These are phyloP conservation scores for Mesocricetus auratus DNA, from an alignment of 2,113 vertebrate genomes.

Conservation along the genomic window DNA sequence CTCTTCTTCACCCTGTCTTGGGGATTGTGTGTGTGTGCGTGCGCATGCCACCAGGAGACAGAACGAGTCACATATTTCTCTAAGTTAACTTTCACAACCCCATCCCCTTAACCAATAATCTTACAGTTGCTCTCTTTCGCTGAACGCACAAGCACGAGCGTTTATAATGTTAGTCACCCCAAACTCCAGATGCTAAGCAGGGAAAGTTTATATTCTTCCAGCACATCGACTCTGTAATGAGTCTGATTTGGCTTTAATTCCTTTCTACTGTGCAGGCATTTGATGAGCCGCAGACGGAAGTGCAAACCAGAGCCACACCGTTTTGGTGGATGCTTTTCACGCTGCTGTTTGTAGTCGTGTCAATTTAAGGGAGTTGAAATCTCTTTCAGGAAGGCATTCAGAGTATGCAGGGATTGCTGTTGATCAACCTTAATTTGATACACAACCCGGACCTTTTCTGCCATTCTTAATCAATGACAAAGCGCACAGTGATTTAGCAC, in stretches of 20 bases:
- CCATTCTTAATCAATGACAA: conserved; percentile 62
- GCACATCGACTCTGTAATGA: conserved; percentile 73
- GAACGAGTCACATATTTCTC: not conserved
- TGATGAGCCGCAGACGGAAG: conserved; percentile 79
- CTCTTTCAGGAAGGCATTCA: conserved; percentile 63
- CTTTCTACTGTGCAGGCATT: conserved; percentile 74
- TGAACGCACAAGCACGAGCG: conserved; percentile 7
- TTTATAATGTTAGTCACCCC: conserved; percentile 65
- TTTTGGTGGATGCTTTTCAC: conserved; percentile 67
- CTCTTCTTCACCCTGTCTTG: not conserved
- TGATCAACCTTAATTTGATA: conserved; percentile 71
- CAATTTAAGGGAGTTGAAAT: conserved; percentile 63
- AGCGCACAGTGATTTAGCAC: conserved; percentile 53
- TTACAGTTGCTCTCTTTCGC: conserved; percentile 11
- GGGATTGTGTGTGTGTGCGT: not conserved
- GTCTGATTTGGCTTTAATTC: conserved; percentile 80
- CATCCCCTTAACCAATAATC: not conserved
- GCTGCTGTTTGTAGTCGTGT: conserved; percentile 72
- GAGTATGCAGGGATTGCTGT: conserved; percentile 55
- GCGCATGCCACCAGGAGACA: not conserved
- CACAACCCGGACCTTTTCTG: conserved; percentile 56
- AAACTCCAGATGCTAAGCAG: conserved; percentile 79
- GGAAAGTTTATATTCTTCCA: conserved; percentile 77
- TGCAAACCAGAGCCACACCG: conserved; percentile 70
- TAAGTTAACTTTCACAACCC: conserved; percentile 36